These are phyloP conservation scores for Setipinna tenuifilis DNA, from an alignment of 2,797 vertebrate genomes.

Conservation along the genomic window DNA sequence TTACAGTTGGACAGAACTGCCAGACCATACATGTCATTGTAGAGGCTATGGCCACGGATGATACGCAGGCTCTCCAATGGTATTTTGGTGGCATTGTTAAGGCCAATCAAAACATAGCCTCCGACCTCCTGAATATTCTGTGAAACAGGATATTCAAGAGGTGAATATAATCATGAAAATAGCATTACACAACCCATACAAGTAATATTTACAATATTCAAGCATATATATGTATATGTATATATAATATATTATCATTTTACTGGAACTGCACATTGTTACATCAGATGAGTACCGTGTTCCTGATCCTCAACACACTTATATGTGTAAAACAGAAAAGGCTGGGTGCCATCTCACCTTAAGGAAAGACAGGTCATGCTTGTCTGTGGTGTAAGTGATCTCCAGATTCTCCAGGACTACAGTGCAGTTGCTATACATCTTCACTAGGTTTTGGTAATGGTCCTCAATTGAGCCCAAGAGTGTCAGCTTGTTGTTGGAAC, in stretches of 20 bases:
- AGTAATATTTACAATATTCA: not conserved
- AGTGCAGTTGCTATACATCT: constrained; percentile 93
- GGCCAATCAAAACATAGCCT: constrained; percentile 90
- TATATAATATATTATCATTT: not conserved
- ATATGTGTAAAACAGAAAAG: not conserved
- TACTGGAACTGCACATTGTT: not conserved
- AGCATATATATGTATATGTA: not conserved
- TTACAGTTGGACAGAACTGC: constrained; percentile 83
- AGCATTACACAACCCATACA: not conserved
- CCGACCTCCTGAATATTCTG: constrained; percentile 95
- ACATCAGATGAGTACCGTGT: not conserved
- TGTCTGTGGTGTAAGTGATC: constrained; percentile 82
- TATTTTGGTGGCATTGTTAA: constrained; percentile 84
- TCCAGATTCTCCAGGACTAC: constrained; percentile 94
- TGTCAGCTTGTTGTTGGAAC: constrained; percentile 83
- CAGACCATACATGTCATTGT: constrained; percentile 79
- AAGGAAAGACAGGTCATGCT: constrained; percentile 89
- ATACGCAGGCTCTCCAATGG: constrained; percentile 91
- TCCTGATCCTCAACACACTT: not conserved
- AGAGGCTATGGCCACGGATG: constrained; percentile 90
- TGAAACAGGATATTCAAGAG: not conserved
- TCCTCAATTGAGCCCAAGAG: constrained; percentile 83
- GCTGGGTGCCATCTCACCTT: constrained; percentile 71
- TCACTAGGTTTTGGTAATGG: constrained; percentile 89
- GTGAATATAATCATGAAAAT: not conserved